Evolutionary conservation across 2,888 invertebrate genomes (phyloP).

Genomic region (Drosophila heteroneura): DNA sequence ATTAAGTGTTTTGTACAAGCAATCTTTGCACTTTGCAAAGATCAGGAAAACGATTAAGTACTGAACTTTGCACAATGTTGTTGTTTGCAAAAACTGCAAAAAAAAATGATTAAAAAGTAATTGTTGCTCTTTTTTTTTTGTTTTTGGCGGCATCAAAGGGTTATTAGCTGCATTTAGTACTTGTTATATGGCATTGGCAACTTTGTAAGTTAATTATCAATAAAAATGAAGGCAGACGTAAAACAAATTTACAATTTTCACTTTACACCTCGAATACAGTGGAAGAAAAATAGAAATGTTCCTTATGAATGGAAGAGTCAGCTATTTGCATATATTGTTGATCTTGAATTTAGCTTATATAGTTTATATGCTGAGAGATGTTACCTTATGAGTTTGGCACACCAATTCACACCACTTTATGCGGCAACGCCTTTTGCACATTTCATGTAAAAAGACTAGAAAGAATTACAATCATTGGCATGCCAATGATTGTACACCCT

Average conservation of each 20-base stretch:
- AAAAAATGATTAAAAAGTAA: not conserved
- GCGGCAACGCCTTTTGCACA: constrained; percentile 1
- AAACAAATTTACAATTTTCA: not conserved
- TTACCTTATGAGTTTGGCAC: not conserved
- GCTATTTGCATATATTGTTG: not conserved
- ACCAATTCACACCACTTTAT: constrained; percentile 5
- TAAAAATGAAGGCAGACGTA: not conserved
- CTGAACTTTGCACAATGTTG: not conserved
- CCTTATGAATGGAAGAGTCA: not conserved
- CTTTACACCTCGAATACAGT: not conserved
- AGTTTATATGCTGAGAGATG: not conserved
- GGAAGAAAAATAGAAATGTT: not conserved
- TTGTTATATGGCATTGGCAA: not conserved
- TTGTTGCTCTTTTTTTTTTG: not conserved
- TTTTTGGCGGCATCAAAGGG: not conserved
- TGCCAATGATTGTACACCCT: not conserved
- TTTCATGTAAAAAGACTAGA: not conserved
- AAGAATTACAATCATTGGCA: not conserved
- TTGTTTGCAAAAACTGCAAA: not conserved
- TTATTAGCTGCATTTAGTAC: not conserved
- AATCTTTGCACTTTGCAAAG: not conserved
- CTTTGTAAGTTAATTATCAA: not conserved
- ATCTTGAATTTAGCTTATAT: not conserved
- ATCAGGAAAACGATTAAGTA: not conserved
- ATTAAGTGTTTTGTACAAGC: not conserved